Base-by-base conservation (phyloP, 1,140 invertebrate species). In the Caenorhabditis tropicalis region DNA sequence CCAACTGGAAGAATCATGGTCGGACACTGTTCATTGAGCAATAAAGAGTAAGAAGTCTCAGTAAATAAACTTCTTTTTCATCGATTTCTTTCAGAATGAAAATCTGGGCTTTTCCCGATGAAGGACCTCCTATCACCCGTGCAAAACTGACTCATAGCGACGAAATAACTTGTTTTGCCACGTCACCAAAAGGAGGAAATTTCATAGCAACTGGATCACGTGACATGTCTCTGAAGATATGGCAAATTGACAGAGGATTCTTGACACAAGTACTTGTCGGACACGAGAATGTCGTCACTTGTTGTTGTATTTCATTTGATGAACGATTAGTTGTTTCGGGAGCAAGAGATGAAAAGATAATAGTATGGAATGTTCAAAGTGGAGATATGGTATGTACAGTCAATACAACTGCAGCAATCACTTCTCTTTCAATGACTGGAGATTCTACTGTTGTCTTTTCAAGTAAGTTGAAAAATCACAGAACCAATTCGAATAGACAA, bases 371-470 rank as follows among this genome's bases (percentile, higher is more conserved):
- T 53, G 86, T 87, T 10, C 56, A 79, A 33, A 87, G 87, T 53
- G 87, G 87, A 49, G 79, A 85, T 43, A 88, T 83, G 48, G 24
- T 87, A n/a, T 87, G 88, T 24, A 85, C 60, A 19, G 31, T 87
- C 10, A 84, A 95, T 16, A 81, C 60, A 6, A 79, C 74, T 31
- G 65, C 86, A 19, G 60, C 81, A 9, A 43, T 87, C n/a, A 74
- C 85, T 7, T 53, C 85, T 16, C 74, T 87, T 16, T 58, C 70
- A 19, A 65, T 87, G 21, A 86, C 86, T 51, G 48, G 51, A 31
- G 86, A 87, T 81, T 87, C 81, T n/a, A 70, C 86, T 31, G 85
- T 87, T 29, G 79, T 82, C 6, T 87, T 87, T 29, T 84, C 82
- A 24, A 82, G 86, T 87, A 21, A 53, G 53, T 19, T 36, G 3